Conservation (phyloP, 1,140 invertebrate species). For the Macrocentrus cingulum region DNA sequence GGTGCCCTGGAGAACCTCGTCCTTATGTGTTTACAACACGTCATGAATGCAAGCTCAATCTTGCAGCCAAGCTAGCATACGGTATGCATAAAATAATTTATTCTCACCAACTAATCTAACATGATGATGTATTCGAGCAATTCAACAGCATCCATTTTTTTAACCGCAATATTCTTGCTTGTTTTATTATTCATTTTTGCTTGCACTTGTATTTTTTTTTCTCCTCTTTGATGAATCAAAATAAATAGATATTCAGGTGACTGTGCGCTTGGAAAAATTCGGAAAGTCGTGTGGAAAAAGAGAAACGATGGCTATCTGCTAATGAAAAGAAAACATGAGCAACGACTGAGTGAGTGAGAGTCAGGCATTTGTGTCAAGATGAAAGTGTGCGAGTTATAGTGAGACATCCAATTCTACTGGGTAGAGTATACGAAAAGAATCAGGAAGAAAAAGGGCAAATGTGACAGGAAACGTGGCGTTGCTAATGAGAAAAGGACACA, state of each 20-base stretch:
- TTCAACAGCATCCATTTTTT: too few relatives aligned
- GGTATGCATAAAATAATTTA: slow-evolving; percentile 45
- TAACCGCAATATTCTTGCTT: too few relatives aligned
- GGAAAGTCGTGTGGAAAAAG: not conserved
- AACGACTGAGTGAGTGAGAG: slow-evolving; percentile 29
- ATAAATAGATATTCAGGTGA: too few relatives aligned
- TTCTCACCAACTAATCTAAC: too few relatives aligned
- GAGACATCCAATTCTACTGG: slow-evolving; percentile 14
- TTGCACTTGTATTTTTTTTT: too few relatives aligned
- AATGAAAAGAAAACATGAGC: slow-evolving; percentile 50
- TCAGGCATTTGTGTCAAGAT: not conserved
- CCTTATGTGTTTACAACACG: slow-evolving; percentile 50
- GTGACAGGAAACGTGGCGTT: slow-evolving; percentile 26
- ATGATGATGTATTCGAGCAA: too few relatives aligned
- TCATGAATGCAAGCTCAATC: slow-evolving; percentile 54
- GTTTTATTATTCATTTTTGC: too few relatives aligned
- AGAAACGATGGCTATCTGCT: slow-evolving; percentile 20
- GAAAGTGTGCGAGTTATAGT: not conserved
- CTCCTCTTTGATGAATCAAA: too few relatives aligned
- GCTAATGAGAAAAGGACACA: slow-evolving; percentile 46
- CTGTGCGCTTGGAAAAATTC: slow-evolving; percentile 6
- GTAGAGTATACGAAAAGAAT: slow-evolving; percentile 17
- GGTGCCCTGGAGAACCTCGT: slow-evolving; percentile 51
- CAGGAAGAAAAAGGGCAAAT: slow-evolving; percentile 7
- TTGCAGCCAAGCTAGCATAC: slow-evolving; percentile 52